Evolutionary conservation across 1,140 invertebrate species (phyloP), one percentile per base, ranked within the genome.

Genomic region (Drosophila ercepeae): DNA sequence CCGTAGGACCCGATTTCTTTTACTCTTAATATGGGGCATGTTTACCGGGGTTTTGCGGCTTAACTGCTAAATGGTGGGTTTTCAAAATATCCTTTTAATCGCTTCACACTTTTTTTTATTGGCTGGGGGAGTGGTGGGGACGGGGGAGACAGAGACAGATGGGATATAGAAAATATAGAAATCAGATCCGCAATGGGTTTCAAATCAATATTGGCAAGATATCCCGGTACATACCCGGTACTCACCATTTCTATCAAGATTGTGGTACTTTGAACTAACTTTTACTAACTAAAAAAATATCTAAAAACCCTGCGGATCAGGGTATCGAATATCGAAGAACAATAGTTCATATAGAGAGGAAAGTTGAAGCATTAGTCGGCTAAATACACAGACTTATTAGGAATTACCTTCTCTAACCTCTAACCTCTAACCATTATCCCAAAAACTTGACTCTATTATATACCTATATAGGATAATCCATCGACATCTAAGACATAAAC

Each of bases 21-120:
- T 54, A 23, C n/a, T 55, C 27, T 13, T 29, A 44, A 3, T 16
- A 44, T 45, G 25, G 25, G 51, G 7, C 50, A 34, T 29, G 25
- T 2, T 23, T 11, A 9, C 4, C n/a, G 14, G 45, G 57, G 19
- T 3, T 13, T 25, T 52, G 23, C 29, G 39, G 60, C 79, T 84
- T 84, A 79, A 64, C 53, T 51, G 69, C 61, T 79, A 75, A 58
- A 79, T 86, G 75, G 81, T 79, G 76, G 81, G 81, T 65, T 86
- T 19, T 36, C 21, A 64, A 73, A 79, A 60, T 76, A 63, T 86
- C 61, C 52, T 53, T 69, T 57, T 39, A 59, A 61, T 71, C 21
- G 21, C 21, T 61, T 50, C 4, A 13, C 44, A 6, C 4, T 29
- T 41, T 18, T 13, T 34, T 51, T 34, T 41, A 25, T 42, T 64